A percentile compares a stretch with the other conserved stretches of the same genome.
Evolutionary conservation across 2,113 vertebrate species (phyloP).

Genomic region (Menidia beryllina): DNA sequence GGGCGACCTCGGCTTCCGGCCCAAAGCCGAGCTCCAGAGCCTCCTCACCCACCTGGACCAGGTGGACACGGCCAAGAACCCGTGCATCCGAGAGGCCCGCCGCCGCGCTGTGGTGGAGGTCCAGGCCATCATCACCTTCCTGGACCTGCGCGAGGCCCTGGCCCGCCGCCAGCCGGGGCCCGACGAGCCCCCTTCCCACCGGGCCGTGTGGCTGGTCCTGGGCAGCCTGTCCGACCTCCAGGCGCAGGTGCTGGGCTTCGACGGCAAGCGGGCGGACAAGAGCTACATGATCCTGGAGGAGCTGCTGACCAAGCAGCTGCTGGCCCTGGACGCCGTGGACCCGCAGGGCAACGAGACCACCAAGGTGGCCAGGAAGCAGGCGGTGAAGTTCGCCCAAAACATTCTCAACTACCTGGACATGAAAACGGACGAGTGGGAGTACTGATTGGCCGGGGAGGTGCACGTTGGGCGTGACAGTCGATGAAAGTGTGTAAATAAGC

Average conservation of each 20-base stretch:
- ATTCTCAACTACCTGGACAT: slow-evolving; percentile 96
- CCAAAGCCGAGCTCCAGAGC: slow-evolving; percentile 91
- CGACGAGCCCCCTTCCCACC: slow-evolving; percentile 84
- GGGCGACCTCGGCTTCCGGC: slow-evolving; percentile 86
- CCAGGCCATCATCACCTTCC: slow-evolving; percentile 90
- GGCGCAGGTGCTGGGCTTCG: slow-evolving; percentile 91
- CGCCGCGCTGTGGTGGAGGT: slow-evolving; percentile 93
- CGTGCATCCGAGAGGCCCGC: slow-evolving; percentile 95
- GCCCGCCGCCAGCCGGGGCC: slow-evolving; percentile 80
- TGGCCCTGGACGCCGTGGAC: slow-evolving; percentile 95
- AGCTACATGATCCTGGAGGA: slow-evolving; percentile 96
- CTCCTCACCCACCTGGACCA: slow-evolving; percentile 91
- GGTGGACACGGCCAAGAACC: slow-evolving; percentile 92
- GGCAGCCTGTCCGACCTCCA: slow-evolving; percentile 91
- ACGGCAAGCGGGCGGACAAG: slow-evolving; percentile 92
- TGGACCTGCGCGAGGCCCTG: slow-evolving; percentile 92
- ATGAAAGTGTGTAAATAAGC: slow-evolving; percentile 54
- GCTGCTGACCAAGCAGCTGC: slow-evolving; percentile 95
- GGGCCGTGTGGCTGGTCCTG: slow-evolving; percentile 89
- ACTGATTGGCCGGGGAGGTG: slow-evolving; percentile 63
- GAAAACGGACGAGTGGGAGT: slow-evolving; percentile 98
- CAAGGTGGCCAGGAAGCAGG: slow-evolving; percentile 93
- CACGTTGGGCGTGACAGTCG: slow-evolving; percentile 7
- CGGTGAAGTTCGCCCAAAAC: slow-evolving; percentile 96
- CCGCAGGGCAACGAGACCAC: slow-evolving; percentile 89